Evolutionary conservation across 2,113 vertebrate genomes (phyloP).

Genomic region (Alligator sinensis): DNA sequence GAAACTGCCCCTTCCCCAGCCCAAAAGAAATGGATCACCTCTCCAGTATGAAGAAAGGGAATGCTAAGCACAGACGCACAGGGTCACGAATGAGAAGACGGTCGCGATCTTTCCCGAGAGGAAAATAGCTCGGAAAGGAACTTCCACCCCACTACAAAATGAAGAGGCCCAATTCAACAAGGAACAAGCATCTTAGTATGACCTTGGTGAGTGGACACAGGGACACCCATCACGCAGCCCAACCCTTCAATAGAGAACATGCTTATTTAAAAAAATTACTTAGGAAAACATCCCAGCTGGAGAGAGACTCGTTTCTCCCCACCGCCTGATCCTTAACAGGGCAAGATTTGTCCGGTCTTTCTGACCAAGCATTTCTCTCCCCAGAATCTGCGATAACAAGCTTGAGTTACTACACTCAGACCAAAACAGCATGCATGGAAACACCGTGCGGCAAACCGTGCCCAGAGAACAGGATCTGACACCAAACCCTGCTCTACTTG

Average conservation of each 20-base stretch:
- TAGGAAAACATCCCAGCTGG: neutral
- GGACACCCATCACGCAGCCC: neutral
- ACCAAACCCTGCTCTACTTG: accelerated
- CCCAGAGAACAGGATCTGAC: accelerated
- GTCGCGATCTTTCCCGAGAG: neutral
- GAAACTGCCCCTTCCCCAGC: neutral
- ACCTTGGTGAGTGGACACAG: neutral
- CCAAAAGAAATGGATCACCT: neutral
- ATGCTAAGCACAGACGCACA: neutral
- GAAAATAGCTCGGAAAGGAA: neutral
- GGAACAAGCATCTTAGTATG: accelerated
- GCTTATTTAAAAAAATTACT: neutral
- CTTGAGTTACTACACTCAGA: neutral
- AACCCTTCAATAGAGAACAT: neutral
- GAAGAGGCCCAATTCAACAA: neutral
- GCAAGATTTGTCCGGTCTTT: neutral
- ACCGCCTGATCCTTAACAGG: neutral
- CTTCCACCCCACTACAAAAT: neutral
- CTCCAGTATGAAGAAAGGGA: neutral
- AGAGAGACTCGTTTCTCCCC: neutral
- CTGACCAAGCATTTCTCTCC: neutral
- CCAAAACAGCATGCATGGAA: neutral
- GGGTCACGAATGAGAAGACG: neutral
- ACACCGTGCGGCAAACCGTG: accelerated
- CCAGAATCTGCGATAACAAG: neutral